phyloP scores from a whole-genome alignment of 2,888 invertebrate species.

The Rhagium mordax region DNA sequence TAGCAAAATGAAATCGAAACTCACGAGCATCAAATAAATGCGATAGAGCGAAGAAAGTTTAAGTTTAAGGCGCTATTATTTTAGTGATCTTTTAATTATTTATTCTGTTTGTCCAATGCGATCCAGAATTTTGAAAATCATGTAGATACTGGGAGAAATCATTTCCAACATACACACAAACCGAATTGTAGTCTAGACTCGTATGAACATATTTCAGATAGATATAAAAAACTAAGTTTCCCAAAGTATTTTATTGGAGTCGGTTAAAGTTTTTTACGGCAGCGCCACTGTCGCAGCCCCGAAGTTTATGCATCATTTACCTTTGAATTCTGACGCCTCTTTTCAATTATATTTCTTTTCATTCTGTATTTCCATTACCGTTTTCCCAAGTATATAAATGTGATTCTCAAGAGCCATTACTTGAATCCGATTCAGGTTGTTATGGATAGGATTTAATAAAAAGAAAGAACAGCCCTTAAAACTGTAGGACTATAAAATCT shows the following conservation, averaged over 20 bases:
- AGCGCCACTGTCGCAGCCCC: background rate
- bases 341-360: background rate
- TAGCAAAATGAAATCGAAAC: background rate
- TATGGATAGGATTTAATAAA: constrained; percentile 1
- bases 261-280: background rate
- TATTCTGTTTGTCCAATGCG: too few relatives aligned
- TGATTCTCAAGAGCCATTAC: background rate
- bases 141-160: too few relatives aligned
- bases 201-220: too few relatives aligned
- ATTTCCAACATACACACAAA: too few relatives aligned
- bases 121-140: too few relatives aligned
- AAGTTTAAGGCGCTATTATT: too few relatives aligned
- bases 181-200: too few relatives aligned
- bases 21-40: background rate
- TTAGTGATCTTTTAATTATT: too few relatives aligned
- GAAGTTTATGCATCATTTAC: constrained; percentile 10
- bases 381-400: background rate
- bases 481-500: background rate
- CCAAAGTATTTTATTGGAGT: background rate
- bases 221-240: background rate
- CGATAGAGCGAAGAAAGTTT: too few relatives aligned
- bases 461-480: constrained; percentile 1
- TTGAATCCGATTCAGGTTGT: constrained; percentile 1
- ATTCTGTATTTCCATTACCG: background rate
- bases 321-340: background rate